A percentile compares a stretch with the other conserved stretches of the same genome.
phyloP scores from a whole-genome alignment of 2,888 invertebrate genomes.

The Malthinus flaveolus region DNA sequence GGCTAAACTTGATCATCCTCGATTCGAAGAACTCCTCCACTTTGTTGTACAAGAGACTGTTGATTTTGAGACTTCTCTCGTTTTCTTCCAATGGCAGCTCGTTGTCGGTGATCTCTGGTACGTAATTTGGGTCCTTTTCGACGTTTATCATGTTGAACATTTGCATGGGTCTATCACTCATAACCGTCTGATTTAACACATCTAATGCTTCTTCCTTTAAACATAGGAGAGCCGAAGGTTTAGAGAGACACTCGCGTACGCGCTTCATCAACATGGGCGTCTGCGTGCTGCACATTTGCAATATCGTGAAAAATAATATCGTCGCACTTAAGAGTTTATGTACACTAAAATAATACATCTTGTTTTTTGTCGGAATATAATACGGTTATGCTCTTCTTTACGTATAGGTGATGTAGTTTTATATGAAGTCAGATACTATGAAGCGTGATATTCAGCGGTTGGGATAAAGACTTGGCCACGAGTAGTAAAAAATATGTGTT shows the following conservation, averaged over 20 bases:
- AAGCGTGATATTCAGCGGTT: conserved; percentile 36
- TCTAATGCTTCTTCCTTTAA: conserved; percentile 52
- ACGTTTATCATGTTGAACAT: conserved; percentile 47
- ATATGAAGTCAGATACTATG: conserved; percentile 33
- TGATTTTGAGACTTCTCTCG: conserved; percentile 57
- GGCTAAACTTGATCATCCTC: conserved; percentile 52
- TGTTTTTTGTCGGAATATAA: conserved; percentile 7
- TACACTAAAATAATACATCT: conserved; percentile 4
- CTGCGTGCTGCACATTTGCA: conserved; percentile 2
- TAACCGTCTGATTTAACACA: conserved; percentile 53
- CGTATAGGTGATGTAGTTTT: conserved; percentile 18
- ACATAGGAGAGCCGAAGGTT: conserved; percentile 50
- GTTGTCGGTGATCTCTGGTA: conserved; percentile 47
- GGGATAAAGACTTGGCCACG: conserved; percentile 37
- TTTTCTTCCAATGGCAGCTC: conserved; percentile 60
- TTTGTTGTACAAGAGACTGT: conserved; percentile 50
- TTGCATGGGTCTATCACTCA: conserved; percentile 47
- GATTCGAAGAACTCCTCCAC: conserved; percentile 54
- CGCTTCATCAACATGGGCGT: conserved; percentile 14
- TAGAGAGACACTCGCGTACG: conserved; percentile 47
- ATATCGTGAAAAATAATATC: neutral
- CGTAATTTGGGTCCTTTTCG: conserved; percentile 49
- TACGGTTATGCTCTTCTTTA: conserved; percentile 10
- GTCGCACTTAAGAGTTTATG: neutral
- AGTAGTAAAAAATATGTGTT: conserved; percentile 32